Percentiles rank a stretch among this genome's conserved stretches.
Evolutionary conservation across 2,797 vertebrate species (phyloP).

Genomic region (Neosilurus hyrtlii): DNA sequence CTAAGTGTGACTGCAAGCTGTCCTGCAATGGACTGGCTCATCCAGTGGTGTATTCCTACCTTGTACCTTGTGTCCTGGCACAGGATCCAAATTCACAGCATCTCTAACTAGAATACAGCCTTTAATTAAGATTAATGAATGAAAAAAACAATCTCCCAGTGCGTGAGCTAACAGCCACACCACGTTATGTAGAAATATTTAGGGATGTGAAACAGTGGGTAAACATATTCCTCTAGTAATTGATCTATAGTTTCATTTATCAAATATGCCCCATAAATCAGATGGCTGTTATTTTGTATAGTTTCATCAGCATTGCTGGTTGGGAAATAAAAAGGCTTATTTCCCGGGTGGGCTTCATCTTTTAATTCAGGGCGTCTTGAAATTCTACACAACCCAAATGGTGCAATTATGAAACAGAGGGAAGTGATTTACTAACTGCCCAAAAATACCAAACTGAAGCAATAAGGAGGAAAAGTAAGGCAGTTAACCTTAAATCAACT

Average conservation of each 20-base stretch:
- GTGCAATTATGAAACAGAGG: constrained; percentile 32
- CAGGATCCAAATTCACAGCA: neutral
- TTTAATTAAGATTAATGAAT: neutral
- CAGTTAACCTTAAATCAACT: constrained; percentile 15
- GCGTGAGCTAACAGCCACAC: neutral
- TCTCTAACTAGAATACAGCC: neutral
- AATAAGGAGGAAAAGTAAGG: neutral
- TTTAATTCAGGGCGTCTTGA: constrained; percentile 32
- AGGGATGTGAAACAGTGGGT: neutral
- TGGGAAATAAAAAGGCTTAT: constrained; percentile 44
- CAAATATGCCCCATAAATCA: constrained; percentile 31
- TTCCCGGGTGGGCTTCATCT: constrained; percentile 39
- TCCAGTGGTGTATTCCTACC: neutral
- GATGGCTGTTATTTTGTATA: constrained; percentile 35
- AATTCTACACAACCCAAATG: constrained; percentile 35
- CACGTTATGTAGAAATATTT: neutral
- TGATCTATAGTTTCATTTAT: neutral
- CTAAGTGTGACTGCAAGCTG: neutral
- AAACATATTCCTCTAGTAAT: neutral
- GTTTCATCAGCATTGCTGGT: constrained; percentile 58
- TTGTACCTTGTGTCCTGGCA: neutral
- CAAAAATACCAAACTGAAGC: neutral
- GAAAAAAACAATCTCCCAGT: neutral
- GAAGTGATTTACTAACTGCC: constrained; percentile 11
- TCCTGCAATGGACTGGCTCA: neutral